Base-by-base conservation (phyloP, 2,888 invertebrate genomes). In the Sepiola atlantica region DNA sequence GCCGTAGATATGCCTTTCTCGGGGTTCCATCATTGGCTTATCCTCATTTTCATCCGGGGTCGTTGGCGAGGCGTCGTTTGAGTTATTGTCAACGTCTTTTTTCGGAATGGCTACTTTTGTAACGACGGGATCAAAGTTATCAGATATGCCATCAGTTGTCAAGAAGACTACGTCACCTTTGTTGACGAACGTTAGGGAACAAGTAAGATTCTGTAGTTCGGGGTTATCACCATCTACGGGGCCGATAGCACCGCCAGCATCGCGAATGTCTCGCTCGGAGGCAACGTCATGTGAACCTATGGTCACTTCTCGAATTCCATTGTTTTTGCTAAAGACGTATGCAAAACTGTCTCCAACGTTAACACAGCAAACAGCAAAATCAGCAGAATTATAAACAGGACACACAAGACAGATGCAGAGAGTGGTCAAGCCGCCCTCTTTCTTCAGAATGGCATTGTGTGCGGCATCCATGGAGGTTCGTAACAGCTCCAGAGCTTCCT, bases 61-160 rank as follows among this genome's bases (percentile, higher is more conserved):
- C 91, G 95, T 94, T 77, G 95, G 94, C 28, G 95, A 95, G 54
- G 77, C 93, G 14, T 95, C 94, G 77, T 95, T 95, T 45, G 95
- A 95, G 54, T 95, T 95, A 32, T 95, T 93, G 57, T 95, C 96
- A 95, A 94, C 95, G 57, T 94, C 94, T 94, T 91, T 90, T 54
- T 94, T 94, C 21, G 96, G 96, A n/a, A 98, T 96, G 14, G 98
- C 98, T 96, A 99, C 98, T 97, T 98, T 98, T 55, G 99, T 99
- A 94, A 99, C 99, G 57, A 99, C 99, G 0, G 99, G 99, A 97
- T 99, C 99, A 96, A 99, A 98, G 97, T 99, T 99, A 97, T 99
- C 99, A 16, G 98, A 98, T 61, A 99, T 98, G 18, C 99, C 99
- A 96, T 99, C 99, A n/a, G 98, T 98, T 0, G 99, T 98, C 32